Percentiles rank a stretch among this genome's conserved stretches.
Conservation (phyloP, 2,888 invertebrate genomes). For the Morinoia aosen region DNA sequence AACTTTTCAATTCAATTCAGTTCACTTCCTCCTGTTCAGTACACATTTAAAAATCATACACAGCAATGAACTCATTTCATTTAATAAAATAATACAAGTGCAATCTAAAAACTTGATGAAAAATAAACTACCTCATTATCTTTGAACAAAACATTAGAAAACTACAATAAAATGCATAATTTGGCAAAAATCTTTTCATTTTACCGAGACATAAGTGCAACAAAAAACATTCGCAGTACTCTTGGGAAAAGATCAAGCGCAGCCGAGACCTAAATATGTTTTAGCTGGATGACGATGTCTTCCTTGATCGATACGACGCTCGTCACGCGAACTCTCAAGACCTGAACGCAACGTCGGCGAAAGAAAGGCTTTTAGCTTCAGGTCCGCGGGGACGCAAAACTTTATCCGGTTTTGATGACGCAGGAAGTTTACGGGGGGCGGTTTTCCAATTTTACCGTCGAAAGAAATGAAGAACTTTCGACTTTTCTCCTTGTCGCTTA, state of each 20-base stretch:
- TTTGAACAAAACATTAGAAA: neutral
- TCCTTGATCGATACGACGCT: constrained; percentile 2
- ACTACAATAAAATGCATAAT: neutral
- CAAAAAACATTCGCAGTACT: neutral
- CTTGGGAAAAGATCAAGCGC: neutral
- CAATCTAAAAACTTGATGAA: neutral
- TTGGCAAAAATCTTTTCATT: no score
- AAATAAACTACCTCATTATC: neutral
- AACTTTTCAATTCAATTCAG: no score
- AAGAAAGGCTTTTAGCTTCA: constrained; percentile 33
- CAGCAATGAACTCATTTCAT: no score
- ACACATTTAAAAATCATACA: no score
- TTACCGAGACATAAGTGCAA: neutral
- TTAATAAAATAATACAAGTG: no score
- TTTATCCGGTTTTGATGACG: constrained; percentile 41
- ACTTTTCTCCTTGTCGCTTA: neutral
- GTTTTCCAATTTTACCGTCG: neutral
- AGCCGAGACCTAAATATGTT: neutral
- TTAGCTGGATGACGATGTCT: neutral
- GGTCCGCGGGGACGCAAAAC: constrained; percentile 13
- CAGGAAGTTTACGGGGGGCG: constrained; percentile 18
- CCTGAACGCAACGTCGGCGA: neutral
- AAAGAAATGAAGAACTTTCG: neutral
- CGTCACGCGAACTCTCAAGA: neutral
- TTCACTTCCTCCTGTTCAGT: no score